Base-by-base conservation (phyloP, 1,140 invertebrate genomes). In the Arctopsyche grandis region DNA sequence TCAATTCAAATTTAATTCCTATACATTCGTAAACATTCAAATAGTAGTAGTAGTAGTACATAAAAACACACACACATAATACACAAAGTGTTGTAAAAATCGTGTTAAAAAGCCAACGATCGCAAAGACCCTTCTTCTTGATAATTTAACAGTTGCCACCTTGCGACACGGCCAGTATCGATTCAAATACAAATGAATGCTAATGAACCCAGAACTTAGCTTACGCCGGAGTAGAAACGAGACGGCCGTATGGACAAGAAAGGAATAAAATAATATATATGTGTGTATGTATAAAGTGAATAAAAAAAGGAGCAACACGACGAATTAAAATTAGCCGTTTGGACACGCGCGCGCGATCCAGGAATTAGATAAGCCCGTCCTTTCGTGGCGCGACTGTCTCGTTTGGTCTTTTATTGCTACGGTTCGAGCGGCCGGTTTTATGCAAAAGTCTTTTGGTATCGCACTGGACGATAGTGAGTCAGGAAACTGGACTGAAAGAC, bases 121-220 rank as follows among this genome's bases (percentile, higher is more conserved):
- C 1, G 48, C 48, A 52, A 52, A 71, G 69, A 71, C 29, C 69
- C 43, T 71, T 71, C 14, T 38, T 69, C 21, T 66, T 7, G 69
- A 48, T 71, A 71, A 46, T 71, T 46, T 71, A 71, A 71, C 69
- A 71, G 80, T 78, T 48, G 58, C 56, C 80, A 78, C 77, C 80
- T 81, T 78, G 79, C 77, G 69, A 73, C 77, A 78, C 79, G 69
- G 69, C 29, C 71, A 74, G 52, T 78, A 81, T 81, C 80, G 77
- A 81, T 78, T 79, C 74, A 76, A 77, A 70, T 77, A 81, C 80
- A 81, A 81, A 81, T 81, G 77, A 79, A 81, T 81, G 80, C 80
- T 81, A 81, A 81, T 79, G 80, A 81, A 75, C 58, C 21, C 16
- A 19, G 58, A 22, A 60, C 63, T 60, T 21, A 21, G 63, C 22